Evolutionary conservation across 2,888 invertebrate species (phyloP).

Genomic region (Caenorhabditis afra): DNA sequence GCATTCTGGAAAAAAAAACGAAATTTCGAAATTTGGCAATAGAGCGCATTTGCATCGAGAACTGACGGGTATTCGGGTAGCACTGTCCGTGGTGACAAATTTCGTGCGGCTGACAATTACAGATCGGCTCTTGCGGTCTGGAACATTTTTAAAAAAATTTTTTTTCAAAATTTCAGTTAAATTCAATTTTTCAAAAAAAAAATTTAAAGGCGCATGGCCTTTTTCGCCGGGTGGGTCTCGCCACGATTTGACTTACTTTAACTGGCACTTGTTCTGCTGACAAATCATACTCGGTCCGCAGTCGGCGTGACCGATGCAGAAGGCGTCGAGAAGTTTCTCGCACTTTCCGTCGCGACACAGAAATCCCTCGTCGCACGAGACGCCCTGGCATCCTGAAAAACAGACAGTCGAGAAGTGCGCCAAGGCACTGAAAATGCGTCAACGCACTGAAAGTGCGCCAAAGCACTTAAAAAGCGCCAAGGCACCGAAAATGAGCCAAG

Average conservation of each 20-base stretch:
- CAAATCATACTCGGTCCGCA: slow-evolving; percentile 73
- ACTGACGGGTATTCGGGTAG: slow-evolving; percentile 64
- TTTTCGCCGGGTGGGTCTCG: too few species aligned
- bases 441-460: too few species aligned
- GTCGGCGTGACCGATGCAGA: slow-evolving; percentile 76
- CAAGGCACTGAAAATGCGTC: too few species aligned
- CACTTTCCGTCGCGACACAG: slow-evolving; percentile 76
- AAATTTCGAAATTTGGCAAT: too few species aligned
- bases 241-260: slow-evolving; percentile 55
- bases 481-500: too few species aligned
- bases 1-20: slow-evolving; percentile 69
- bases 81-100: slow-evolving; percentile 70
- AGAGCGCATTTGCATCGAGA: background rate
- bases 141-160: background rate
- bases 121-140: slow-evolving; percentile 60
- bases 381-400: slow-evolving; percentile 69
- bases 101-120: slow-evolving; percentile 67
- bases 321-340: slow-evolving; percentile 65
- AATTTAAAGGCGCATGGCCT: too few species aligned
- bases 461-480: too few species aligned
- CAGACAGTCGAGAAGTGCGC: too few species aligned
- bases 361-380: slow-evolving; percentile 71
- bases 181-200: background rate
- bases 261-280: slow-evolving; percentile 68
- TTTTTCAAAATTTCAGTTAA: slow-evolving; percentile 3